phyloP scores from a whole-genome alignment of 2,888 invertebrate genomes.

The Acleris literana region DNA sequence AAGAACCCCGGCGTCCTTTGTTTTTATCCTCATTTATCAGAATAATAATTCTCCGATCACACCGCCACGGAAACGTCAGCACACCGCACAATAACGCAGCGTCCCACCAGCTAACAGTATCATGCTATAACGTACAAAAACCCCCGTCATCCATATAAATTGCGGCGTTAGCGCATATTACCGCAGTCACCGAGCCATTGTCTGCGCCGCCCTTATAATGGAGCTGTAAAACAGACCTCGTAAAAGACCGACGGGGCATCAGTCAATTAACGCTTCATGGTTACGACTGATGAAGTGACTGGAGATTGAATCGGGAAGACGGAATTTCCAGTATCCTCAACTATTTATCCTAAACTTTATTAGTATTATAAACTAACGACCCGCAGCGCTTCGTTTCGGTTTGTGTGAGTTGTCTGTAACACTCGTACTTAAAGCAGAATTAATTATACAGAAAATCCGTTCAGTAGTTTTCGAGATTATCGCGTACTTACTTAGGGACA shows the following conservation, averaged over 20 bases:
- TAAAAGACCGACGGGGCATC: slow-evolving; percentile 66
- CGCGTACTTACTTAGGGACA: no score
- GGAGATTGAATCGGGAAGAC: neutral
- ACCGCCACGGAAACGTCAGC: neutral
- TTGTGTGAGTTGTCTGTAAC: no score
- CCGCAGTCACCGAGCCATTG: slow-evolving; percentile 39
- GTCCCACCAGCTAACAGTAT: slow-evolving; percentile 28
- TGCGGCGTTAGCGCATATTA: slow-evolving; percentile 42
- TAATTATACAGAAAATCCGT: no score
- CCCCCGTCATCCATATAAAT: slow-evolving; percentile 54
- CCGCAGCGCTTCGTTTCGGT: no score
- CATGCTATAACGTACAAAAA: slow-evolving; percentile 38
- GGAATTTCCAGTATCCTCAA: no score
- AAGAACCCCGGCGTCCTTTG: no score
- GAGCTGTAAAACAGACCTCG: slow-evolving; percentile 67
- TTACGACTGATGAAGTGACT: neutral
- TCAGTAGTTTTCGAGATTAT: no score
- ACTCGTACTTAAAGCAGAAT: no score
- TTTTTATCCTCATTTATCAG: no score
- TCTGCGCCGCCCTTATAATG: slow-evolving; percentile 49
- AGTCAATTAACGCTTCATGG: slow-evolving; percentile 66
- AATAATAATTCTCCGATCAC: neutral
- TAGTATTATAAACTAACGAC: no score
- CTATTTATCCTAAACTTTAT: no score
- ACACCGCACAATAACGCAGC: slow-evolving; percentile 21